phyloP scores from a whole-genome alignment of 2,113 vertebrate genomes.

The Tauraco erythrolophus region DNA sequence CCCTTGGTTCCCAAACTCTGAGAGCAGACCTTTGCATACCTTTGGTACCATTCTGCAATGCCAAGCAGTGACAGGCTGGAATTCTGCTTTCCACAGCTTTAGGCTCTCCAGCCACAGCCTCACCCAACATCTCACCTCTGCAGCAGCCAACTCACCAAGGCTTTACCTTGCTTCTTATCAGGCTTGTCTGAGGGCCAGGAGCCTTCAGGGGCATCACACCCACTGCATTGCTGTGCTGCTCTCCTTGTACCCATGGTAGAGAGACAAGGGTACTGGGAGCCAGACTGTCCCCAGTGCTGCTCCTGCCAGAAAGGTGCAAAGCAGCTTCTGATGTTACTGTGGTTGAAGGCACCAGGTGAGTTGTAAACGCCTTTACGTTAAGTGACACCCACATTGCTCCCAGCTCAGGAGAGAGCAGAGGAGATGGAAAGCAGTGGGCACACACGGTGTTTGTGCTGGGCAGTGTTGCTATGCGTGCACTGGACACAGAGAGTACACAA shows the following conservation, averaged over 20 bases:
- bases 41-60: background rate
- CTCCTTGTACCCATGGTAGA: background rate
- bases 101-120: background rate
- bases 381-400: rapidly evolving
- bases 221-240: background rate
- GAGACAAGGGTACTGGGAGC: background rate
- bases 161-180: background rate
- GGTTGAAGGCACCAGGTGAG: background rate
- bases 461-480: background rate
- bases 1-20: background rate
- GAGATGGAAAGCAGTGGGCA: background rate
- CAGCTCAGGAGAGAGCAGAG: background rate
- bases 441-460: rapidly evolving
- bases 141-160: background rate
- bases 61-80: background rate
- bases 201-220: background rate
- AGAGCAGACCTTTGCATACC: background rate
- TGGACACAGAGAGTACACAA: background rate
- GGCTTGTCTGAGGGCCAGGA: background rate
- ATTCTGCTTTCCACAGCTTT: background rate
- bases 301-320: background rate
- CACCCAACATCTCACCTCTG: background rate
- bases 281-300: background rate
- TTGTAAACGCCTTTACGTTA: background rate
- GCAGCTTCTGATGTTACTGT: rapidly evolving